Evolutionary conservation across 2,113 vertebrate genomes (phyloP).

Genomic region (Neolamprologus caudopunctatus): DNA sequence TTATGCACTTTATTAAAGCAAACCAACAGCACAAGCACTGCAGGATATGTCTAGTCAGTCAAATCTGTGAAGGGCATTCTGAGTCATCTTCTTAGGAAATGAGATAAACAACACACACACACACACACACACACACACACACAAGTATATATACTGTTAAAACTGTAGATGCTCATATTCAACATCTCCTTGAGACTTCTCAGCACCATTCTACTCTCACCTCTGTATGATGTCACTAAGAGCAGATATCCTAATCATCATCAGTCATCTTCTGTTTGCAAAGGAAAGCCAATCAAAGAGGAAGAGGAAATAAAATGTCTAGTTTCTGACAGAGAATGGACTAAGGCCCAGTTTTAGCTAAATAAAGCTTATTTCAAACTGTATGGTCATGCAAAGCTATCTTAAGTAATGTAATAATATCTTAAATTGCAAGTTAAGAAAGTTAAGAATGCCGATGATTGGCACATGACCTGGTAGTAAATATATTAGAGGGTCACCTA

Average conservation of each 20-base stretch:
- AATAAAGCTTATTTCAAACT: background rate
- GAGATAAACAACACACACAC: background rate
- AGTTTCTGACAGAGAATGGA: background rate
- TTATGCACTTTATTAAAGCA: background rate
- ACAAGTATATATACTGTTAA: background rate
- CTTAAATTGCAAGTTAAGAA: background rate
- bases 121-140: background rate
- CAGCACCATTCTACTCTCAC: background rate
- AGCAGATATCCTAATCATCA: background rate
- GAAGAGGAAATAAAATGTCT: background rate
- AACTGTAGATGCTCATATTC: background rate
- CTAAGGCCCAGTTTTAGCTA: background rate
- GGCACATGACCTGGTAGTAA: background rate
- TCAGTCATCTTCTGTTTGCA: background rate
- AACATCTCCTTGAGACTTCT: background rate
- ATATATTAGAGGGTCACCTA: background rate
- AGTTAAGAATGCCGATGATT: rapidly evolving
- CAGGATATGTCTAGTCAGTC: background rate
- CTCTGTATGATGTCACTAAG: background rate
- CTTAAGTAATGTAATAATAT: background rate
- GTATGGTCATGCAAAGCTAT: background rate
- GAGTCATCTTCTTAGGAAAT: background rate
- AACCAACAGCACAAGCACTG: background rate
- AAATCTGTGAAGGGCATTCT: background rate
- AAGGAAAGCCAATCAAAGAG: background rate